Base-by-base conservation (phyloP, 2,113 vertebrate species). In the Menura novaehollandiae region DNA sequence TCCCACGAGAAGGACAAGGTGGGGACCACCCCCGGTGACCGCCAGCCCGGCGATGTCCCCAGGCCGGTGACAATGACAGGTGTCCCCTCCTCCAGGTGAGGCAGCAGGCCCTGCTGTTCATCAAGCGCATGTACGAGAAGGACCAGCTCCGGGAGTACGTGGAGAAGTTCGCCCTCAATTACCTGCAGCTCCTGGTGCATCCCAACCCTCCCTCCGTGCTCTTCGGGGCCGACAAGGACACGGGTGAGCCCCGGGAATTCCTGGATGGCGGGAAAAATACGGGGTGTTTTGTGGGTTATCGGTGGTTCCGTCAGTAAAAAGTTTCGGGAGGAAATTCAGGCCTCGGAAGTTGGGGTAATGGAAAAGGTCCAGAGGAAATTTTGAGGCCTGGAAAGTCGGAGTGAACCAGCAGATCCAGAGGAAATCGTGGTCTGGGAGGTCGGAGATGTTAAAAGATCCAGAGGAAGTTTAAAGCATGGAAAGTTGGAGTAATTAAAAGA, bases 1-100 rank as follows among this genome's bases (percentile, higher is more conserved):
- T 99, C 99, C 8, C 99, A 99, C 1, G 99, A 99, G 73, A 99
- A 99, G 89, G 99, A 99, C 94, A 99, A 99, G 98, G 99, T 99
- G 2, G 98, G 99, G 99, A 1, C 13, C 33, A 35, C 56, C 56
- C n/a, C 8, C 8, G 56, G 20, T 41, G 39, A 13, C 10, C 10
- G 13, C 39, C 39, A 41, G 10, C 39, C 39, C 39, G 39, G 32
- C 14, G 13, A 22, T 60, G 35, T 64, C 77, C 51, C 33, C 4
- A 3, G 4, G 1, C 4, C 1, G 12, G 32, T 55, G 83, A 47
- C 62, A 6, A 13, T 5, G 7, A 2, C 5, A 22, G 7, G 26
- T 2, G 7, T 18, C 14, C 41, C 32, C 0, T 18, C 14, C 41
- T 30, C 0, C 82, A 99, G 99, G 99, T 99, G 56, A 98, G 99